Evolutionary conservation across 2,113 vertebrate genomes (phyloP).

Genomic region (Platichthys stellatus): DNA sequence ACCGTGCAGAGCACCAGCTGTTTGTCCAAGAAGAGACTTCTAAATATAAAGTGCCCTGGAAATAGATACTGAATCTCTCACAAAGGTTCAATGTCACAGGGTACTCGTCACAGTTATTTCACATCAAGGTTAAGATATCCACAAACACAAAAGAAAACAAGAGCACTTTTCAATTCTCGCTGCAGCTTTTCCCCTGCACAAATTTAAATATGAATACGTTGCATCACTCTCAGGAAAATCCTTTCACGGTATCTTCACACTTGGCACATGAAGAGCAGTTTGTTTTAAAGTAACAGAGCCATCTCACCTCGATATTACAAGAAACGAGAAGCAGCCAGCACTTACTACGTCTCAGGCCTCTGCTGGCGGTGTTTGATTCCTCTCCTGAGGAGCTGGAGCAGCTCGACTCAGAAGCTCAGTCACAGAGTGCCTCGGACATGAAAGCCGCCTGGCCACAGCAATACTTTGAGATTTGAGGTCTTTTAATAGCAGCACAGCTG

Average conservation of each 20-base stretch:
- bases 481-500: constrained; percentile 84
- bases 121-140: background rate
- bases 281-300: background rate
- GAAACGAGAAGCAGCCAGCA: constrained; percentile 4
- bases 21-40: constrained; percentile 50
- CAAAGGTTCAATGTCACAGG: constrained; percentile 34
- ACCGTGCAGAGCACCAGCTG: constrained; percentile 35
- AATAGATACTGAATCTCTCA: constrained; percentile 51
- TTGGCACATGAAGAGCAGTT: background rate
- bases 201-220: background rate
- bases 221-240: background rate
- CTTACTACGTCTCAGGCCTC: constrained; percentile 39
- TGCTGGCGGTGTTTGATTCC: constrained; percentile 19
- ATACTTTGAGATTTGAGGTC: constrained; percentile 66
- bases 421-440: constrained; percentile 31
- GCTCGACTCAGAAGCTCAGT: constrained; percentile 37
- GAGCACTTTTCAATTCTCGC: background rate
- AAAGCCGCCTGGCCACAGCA: constrained; percentile 31
- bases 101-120: constrained; percentile 2
- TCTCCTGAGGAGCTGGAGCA: constrained; percentile 29
- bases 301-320: background rate
- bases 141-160: background rate
- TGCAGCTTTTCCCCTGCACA: background rate
- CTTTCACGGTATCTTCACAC: background rate
- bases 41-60: constrained; percentile 75